Evolutionary conservation across 2,888 invertebrate species (phyloP), one percentile per base, ranked within the genome.

Genomic region (Drosophila kuntzei): DNA sequence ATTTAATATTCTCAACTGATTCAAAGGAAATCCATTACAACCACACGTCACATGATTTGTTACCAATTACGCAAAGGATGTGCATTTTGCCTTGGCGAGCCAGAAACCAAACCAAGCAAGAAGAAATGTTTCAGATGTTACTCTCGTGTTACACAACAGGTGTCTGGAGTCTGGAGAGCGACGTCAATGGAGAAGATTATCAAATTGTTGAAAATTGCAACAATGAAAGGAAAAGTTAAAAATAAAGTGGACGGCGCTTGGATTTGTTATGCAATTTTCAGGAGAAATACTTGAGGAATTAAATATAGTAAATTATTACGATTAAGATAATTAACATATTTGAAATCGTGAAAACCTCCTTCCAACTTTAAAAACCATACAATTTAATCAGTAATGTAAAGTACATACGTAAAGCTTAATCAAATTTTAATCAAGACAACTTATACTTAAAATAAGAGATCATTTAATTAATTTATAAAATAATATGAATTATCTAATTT

Each of bases 161-260:
- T 27, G 27, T 16, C 12, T 12, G n/a, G n/a, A 29, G 39, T 4
- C 29, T 41, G 39, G 11, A 20, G 39, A 20, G n/a, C 18, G 27
- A 53, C 53, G 53, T 53, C 53, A 53, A 53, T 41, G 39, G 29
- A 41, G 29, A 29, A 9, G 53, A 53, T 53, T 53, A 53, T 41
- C 18, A 29, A 41, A 53, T 53, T 22, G 1, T 5, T 22, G 3
- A n/a, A 2, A 22, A 22, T 9, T 49, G 11, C 8, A 11, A 20
- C 14, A 49, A 34, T 12, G 7, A 20, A 20, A 41, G 34, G 22
- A 14, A 14, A 2, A 22, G 49, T 22, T 49, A n/a, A 7, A 2
- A n/a, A 2, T 14, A 3, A 22, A 12, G 11, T 34, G n/a, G 14
- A 9, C 5, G 3, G 14, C 22, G 1, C 34, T n/a, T n/a, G n/a